These are phyloP conservation scores for Petrocephalus zakoni DNA, from an alignment of 2,113 vertebrate genomes.

Conservation along the genomic window DNA sequence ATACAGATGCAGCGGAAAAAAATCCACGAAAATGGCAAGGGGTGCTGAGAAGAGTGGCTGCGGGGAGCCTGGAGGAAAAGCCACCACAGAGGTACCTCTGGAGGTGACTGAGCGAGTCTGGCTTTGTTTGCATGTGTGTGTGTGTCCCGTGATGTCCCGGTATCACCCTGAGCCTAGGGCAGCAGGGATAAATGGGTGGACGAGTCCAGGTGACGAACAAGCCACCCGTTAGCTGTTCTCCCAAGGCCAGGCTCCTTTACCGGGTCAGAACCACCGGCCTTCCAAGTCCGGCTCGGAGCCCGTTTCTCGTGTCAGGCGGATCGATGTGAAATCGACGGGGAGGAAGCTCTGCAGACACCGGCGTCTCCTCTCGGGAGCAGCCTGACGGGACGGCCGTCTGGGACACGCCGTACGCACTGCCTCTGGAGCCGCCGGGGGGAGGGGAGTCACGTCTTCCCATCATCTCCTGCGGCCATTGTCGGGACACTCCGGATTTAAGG, in stretches of 20 bases:
- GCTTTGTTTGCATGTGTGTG: background rate
- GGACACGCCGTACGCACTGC: background rate
- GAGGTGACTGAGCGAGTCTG: background rate
- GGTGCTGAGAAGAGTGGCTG: background rate
- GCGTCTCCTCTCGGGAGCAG: slow-evolving; percentile 26
- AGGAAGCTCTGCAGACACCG: slow-evolving; percentile 27
- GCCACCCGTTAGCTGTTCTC: slow-evolving; percentile 25
- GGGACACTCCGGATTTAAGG: background rate
- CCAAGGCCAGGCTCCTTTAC: background rate
- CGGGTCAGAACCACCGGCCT: slow-evolving; percentile 21
- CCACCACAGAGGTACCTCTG: background rate
- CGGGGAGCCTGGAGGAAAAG: background rate
- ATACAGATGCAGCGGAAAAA: slow-evolving; percentile 15
- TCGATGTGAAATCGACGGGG: slow-evolving; percentile 39
- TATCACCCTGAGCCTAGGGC: background rate
- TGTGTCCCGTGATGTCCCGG: background rate
- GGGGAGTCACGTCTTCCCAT: background rate
- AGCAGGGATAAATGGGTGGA: background rate
- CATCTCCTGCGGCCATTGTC: background rate
- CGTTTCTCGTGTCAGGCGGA: slow-evolving; percentile 19
- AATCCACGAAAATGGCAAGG: background rate
- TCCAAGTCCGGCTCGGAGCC: background rate
- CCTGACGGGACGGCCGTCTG: background rate
- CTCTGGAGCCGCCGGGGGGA: background rate
- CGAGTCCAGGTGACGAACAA: slow-evolving; percentile 28